Evolutionary conservation across 2,797 vertebrate species (phyloP).

Genomic region (Pygocentrus nattereri): DNA sequence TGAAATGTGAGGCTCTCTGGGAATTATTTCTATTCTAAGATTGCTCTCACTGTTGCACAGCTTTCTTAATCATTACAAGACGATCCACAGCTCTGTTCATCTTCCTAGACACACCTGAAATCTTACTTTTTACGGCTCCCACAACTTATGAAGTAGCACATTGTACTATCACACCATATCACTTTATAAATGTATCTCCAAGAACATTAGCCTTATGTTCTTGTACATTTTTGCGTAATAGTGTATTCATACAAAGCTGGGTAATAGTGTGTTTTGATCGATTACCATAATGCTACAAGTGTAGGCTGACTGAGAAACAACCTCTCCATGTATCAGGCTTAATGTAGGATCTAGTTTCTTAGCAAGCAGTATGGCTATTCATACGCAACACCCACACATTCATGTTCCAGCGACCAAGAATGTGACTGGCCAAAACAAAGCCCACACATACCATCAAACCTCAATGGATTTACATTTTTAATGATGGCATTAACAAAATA

Average conservation of each 20-base stretch:
- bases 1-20: no score
- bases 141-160: no score
- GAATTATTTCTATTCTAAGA: no score
- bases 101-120: background rate
- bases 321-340: background rate
- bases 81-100: background rate
- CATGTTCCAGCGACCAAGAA: background rate
- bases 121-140: background rate
- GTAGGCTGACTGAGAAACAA: background rate
- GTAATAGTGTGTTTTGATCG: no score
- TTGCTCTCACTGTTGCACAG: no score
- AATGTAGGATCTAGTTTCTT: background rate
- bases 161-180: background rate
- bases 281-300: background rate
- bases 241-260: no score
- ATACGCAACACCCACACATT: background rate
- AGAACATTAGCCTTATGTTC: no score
- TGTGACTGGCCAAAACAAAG: background rate
- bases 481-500: background rate
- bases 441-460: background rate
- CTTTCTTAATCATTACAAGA: no score
- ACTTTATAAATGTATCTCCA: background rate
- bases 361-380: background rate
- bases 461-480: constrained; percentile 20
- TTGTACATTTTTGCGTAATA: no score